These are phyloP conservation scores for Dasyurus viverrinus DNA, from an alignment of 2,113 vertebrate species.

Conservation along the genomic window DNA sequence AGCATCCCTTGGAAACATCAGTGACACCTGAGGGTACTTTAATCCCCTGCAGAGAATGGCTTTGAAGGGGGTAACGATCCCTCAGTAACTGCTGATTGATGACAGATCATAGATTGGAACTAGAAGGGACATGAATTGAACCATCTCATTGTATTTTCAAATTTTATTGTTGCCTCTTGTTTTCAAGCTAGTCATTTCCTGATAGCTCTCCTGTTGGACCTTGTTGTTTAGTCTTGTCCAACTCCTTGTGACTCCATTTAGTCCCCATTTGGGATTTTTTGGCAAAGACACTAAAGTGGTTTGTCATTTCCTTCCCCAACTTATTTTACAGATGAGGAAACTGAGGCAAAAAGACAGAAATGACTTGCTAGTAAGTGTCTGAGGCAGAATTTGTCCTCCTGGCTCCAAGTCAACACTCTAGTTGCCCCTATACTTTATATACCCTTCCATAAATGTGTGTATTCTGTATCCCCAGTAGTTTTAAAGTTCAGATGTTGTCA, in stretches of 20 bases:
- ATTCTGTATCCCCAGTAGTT: rapidly evolving
- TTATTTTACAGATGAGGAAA: not conserved
- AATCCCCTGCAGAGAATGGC: not conserved
- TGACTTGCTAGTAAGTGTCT: not conserved
- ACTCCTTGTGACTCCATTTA: too few relatives aligned
- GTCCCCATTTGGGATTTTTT: not conserved
- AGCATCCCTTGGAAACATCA: not conserved
- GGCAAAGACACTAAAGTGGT: not conserved
- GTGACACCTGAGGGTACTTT: not conserved
- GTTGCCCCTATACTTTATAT: not conserved
- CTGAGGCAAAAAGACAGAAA: not conserved
- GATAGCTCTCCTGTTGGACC: not conserved
- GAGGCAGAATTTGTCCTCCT: not conserved
- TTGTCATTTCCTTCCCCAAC: not conserved
- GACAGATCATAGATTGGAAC: not conserved
- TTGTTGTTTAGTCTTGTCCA: too few relatives aligned
- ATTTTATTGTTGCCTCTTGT: not conserved
- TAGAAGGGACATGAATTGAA: not conserved
- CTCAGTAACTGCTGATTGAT: not conserved
- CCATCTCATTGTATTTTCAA: not conserved
- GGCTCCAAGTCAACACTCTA: not conserved
- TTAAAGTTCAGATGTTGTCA: not conserved
- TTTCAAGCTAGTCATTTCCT: not conserved
- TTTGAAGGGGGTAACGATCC: not conserved
- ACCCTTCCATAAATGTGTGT: not conserved